A percentile compares a stretch with the other conserved stretches of the same genome.
These are phyloP conservation scores for Brachionus koreanus DNA, from an alignment of 1,140 invertebrate genomes.

Conservation along the genomic window DNA sequence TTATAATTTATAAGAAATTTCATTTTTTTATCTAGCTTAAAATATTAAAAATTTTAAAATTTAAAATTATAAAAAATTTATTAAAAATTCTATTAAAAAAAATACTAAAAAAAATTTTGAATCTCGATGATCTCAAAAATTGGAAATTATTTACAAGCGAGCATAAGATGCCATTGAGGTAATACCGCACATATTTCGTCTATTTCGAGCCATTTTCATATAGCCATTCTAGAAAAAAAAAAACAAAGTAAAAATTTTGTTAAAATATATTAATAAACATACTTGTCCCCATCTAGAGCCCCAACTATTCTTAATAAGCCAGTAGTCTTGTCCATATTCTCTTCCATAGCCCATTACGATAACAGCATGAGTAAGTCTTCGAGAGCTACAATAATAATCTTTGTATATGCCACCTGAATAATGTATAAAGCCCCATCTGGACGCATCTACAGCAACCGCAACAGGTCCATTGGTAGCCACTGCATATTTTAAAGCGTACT, in stretches of 20 bases:
- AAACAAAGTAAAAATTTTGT: neutral
- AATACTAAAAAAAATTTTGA: neutral
- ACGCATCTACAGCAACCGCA: slow-evolving; percentile 30
- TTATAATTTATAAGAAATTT: too few species aligned
- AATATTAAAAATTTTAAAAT: neutral
- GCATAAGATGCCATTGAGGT: slow-evolving; percentile 15
- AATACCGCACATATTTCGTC: slow-evolving; percentile 80
- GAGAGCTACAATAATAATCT: slow-evolving; percentile 49
- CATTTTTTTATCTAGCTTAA: too few species aligned
- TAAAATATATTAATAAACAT: neutral
- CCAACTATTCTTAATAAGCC: slow-evolving; percentile 41
- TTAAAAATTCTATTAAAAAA: too few species aligned
- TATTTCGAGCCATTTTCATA: slow-evolving; percentile 81
- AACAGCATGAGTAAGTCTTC: slow-evolving; percentile 71
- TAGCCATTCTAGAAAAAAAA: slow-evolving; percentile 68
- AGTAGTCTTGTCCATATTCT: slow-evolving; percentile 67
- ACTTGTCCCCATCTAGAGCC: slow-evolving; percentile 66
- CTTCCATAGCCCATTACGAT: slow-evolving; percentile 76
- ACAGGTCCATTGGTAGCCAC: slow-evolving; percentile 5
- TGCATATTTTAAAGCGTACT: neutral
- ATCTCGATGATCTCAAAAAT: neutral
- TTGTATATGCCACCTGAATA: slow-evolving; percentile 13
- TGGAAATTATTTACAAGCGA: neutral
- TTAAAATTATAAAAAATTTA: neutral
- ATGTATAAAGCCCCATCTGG: neutral